Evolutionary conservation across 2,888 invertebrate species (phyloP).

Genomic region (Eulithis prunata): DNA sequence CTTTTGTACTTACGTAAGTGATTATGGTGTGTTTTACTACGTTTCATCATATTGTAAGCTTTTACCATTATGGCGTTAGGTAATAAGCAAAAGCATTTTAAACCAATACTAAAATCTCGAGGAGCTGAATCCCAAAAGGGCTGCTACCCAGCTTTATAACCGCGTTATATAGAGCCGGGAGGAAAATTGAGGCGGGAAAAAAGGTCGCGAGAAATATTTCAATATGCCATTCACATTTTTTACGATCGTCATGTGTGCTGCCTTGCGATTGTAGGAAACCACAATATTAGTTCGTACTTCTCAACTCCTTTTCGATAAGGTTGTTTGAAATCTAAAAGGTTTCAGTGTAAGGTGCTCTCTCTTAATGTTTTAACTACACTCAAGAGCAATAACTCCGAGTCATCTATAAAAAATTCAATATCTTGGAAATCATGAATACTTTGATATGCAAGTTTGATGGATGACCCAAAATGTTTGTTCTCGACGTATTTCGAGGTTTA

Average conservation of each 20-base stretch:
- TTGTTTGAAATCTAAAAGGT: constrained; percentile 55
- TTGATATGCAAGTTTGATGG: no score
- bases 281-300: constrained; percentile 69
- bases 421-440: no score
- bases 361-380: no score
- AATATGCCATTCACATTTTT: constrained; percentile 81
- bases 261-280: constrained; percentile 71
- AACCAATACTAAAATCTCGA: constrained; percentile 23
- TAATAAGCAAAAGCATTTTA: constrained; percentile 19
- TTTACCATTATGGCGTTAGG: constrained; percentile 12
- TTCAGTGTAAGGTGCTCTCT: constrained; percentile 24
- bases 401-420: no score
- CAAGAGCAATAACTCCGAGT: no score
- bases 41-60: constrained; percentile 2
- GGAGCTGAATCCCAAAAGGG: constrained; percentile 49
- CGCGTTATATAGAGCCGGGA: constrained; percentile 64
- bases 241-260: constrained; percentile 77
- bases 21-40: no score
- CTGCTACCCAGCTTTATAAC: constrained; percentile 71
- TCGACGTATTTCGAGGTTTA: no score
- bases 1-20: background rate
- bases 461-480: no score
- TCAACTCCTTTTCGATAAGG: constrained; percentile 60
- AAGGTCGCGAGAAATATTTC: constrained; percentile 80
- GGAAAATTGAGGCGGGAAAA: constrained; percentile 70